phyloP scores from a whole-genome alignment of 1,140 invertebrate species.

The Drosophila tsacasi region DNA sequence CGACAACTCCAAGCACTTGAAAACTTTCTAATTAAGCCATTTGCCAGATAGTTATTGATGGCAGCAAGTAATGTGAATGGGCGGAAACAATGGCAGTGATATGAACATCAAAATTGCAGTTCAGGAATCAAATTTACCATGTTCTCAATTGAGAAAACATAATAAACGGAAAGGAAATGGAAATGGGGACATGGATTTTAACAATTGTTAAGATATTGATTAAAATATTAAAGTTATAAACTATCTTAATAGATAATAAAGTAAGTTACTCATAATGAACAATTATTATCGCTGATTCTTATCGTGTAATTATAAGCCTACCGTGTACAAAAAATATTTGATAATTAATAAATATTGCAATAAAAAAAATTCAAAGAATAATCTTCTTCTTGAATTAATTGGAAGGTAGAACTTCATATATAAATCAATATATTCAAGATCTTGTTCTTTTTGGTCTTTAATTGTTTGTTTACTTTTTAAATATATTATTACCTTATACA shows the following conservation, averaged over 20 bases:
- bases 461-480: background rate
- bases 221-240: background rate
- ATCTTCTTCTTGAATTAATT: too few relatives aligned
- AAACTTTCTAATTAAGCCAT: slow-evolving; percentile 79
- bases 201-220: too few relatives aligned
- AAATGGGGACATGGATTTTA: background rate
- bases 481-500: background rate
- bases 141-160: background rate
- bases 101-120: slow-evolving; percentile 12
- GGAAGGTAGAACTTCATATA: too few relatives aligned
- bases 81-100: slow-evolving; percentile 19
- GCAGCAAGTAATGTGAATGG: slow-evolving; percentile 28
- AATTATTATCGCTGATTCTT: too few relatives aligned
- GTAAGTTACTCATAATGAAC: too few relatives aligned
- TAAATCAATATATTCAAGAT: too few relatives aligned
- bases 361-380: too few relatives aligned
- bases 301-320: too few relatives aligned
- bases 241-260: background rate
- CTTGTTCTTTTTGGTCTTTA: too few relatives aligned
- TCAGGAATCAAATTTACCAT: background rate
- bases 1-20: slow-evolving; percentile 56
- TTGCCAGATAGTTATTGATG: slow-evolving; percentile 45
- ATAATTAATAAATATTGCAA: too few relatives aligned
- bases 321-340: too few relatives aligned
- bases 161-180: too few relatives aligned